Evolutionary conservation across 2,888 invertebrate species (phyloP).

Genomic region (Leptinotarsa juncta): DNA sequence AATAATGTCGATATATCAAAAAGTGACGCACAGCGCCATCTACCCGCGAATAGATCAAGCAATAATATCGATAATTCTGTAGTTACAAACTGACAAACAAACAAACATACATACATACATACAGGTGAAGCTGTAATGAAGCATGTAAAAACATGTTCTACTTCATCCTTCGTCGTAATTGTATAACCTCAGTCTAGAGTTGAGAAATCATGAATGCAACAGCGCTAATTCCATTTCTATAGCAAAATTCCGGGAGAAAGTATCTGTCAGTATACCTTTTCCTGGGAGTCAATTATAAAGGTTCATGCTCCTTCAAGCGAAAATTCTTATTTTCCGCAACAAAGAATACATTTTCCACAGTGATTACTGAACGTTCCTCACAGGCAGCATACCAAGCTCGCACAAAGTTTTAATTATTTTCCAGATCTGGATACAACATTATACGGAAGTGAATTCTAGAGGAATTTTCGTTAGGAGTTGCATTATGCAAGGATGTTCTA

Average conservation of each 20-base stretch:
- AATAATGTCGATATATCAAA: too few relatives aligned
- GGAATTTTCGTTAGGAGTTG: neutral
- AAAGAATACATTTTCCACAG: slow-evolving; percentile 51
- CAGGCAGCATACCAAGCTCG: neutral
- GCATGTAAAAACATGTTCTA: too few relatives aligned
- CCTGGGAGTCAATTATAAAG: slow-evolving; percentile 43
- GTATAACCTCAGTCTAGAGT: too few relatives aligned
- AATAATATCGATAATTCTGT: too few relatives aligned
- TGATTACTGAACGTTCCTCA: slow-evolving; percentile 38
- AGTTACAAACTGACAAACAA: too few relatives aligned
- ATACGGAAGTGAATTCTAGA: neutral
- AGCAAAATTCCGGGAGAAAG: slow-evolving; percentile 32
- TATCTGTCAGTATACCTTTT: slow-evolving; percentile 40
- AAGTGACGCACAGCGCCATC: too few relatives aligned
- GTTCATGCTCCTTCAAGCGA: slow-evolving; percentile 47
- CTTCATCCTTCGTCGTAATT: too few relatives aligned
- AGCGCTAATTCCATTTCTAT: slow-evolving; percentile 32
- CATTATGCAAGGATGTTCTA: neutral
- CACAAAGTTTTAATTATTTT: neutral
- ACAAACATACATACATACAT: too few relatives aligned
- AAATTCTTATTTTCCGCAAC: slow-evolving; percentile 55
- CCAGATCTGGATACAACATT: neutral
- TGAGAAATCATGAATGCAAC: too few relatives aligned
- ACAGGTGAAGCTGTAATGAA: too few relatives aligned
- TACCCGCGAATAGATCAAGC: too few relatives aligned